A percentile compares a stretch with the other conserved stretches of the same genome.
Conservation (phyloP, 2,113 vertebrate genomes). For the Gallinago undulata region DNA sequence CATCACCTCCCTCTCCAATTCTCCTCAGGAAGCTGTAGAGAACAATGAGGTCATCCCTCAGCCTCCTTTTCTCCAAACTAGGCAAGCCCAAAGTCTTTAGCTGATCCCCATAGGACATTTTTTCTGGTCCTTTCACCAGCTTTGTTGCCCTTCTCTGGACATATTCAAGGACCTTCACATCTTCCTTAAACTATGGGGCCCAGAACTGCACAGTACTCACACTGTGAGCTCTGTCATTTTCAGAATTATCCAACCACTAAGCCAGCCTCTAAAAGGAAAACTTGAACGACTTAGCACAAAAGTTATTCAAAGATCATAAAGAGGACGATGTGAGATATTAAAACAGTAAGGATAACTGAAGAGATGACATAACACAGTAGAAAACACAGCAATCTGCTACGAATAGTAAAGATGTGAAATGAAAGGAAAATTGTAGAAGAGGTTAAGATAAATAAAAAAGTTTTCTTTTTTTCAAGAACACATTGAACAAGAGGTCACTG, state of each 20-base stretch:
- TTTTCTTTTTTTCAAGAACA: conserved; percentile 36
- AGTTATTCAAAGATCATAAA: not conserved
- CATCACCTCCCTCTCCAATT: not conserved
- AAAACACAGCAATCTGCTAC: not conserved
- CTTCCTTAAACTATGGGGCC: not conserved
- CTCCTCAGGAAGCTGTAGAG: not conserved
- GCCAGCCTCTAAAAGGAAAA: not conserved
- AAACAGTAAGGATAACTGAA: not conserved
- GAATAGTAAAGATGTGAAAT: conserved; percentile 34
- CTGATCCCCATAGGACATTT: fast-evolving
- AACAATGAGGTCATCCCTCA: not conserved
- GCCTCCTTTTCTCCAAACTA: not conserved
- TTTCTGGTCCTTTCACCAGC: not conserved
- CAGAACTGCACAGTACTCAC: not conserved
- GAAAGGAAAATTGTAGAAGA: conserved; percentile 55
- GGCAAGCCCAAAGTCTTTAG: not conserved
- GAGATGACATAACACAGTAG: not conserved
- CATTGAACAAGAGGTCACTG: conserved; percentile 61
- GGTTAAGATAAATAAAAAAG: conserved; percentile 65
- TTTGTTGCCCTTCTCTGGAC: not conserved
- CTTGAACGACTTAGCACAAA: not conserved
- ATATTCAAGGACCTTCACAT: not conserved
- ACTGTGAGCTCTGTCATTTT: not conserved
- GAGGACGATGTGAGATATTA: not conserved
- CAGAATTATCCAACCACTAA: not conserved